Evolutionary conservation across 2,113 vertebrate genomes (phyloP).

Genomic region (Brachypteracias leptosomus): DNA sequence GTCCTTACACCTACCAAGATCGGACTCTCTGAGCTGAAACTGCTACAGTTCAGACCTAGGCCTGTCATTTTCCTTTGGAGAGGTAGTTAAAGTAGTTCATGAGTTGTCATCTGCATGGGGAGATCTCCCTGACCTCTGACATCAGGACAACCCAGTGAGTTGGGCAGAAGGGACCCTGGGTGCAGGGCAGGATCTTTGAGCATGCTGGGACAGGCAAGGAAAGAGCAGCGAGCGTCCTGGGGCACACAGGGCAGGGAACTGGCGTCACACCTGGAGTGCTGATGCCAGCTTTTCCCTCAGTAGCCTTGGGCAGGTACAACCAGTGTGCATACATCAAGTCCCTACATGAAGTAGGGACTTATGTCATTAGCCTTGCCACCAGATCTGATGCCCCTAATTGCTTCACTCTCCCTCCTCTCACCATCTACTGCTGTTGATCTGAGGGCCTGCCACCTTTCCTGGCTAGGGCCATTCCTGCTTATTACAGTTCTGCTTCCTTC

Average conservation of each 20-base stretch:
- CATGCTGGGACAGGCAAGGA: neutral
- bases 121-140: neutral
- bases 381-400: neutral
- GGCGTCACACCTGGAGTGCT: rapidly evolving
- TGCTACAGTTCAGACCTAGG: neutral
- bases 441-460: neutral
- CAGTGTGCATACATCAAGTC: rapidly evolving
- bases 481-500: neutral
- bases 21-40: neutral
- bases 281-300: neutral
- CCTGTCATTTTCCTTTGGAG: neutral
- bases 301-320: neutral
- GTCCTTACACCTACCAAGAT: neutral
- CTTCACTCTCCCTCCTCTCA: neutral
- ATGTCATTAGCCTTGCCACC: neutral
- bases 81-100: neutral
- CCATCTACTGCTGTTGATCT: neutral
- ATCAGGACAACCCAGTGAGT: neutral
- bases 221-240: neutral
- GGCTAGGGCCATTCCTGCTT: neutral
- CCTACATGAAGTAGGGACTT: too few relatives aligned
- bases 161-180: neutral
- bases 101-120: rapidly evolving
- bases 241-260: neutral
- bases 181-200: neutral